Percentiles rank a stretch among this genome's conserved stretches.
These are phyloP conservation scores for Cyprinodon diabolis DNA, from an alignment of 2,797 vertebrate genomes.

Conservation along the genomic window DNA sequence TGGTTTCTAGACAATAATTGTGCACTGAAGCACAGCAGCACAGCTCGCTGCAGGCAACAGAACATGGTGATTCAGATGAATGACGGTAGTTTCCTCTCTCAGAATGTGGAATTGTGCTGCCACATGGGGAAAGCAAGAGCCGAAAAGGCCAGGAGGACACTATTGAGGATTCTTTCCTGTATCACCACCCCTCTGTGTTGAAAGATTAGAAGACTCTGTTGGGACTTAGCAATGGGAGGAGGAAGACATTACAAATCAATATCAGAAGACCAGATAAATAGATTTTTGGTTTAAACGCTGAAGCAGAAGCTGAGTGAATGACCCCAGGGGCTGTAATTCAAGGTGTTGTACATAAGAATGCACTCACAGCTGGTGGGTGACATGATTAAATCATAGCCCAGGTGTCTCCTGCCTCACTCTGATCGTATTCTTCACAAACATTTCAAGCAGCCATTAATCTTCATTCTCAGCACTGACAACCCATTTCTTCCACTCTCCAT, in stretches of 20 bases:
- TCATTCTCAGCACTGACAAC: constrained; percentile 27
- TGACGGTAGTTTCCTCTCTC: constrained; percentile 21
- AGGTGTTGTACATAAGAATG: constrained; percentile 64
- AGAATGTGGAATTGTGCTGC: constrained; percentile 22
- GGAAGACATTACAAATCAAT: constrained; percentile 63
- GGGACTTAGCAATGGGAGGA: not conserved
- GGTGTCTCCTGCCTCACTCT: constrained; percentile 31
- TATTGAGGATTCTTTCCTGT: constrained; percentile 18
- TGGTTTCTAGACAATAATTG: constrained; percentile 31
- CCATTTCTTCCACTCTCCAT: constrained; percentile 59
- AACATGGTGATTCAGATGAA: constrained; percentile 30
- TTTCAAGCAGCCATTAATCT: constrained; percentile 66
- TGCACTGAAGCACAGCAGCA: constrained; percentile 29
- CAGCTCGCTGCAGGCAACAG: constrained; percentile 13
- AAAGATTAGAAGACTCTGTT: constrained; percentile 27
- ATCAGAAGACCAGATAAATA: constrained; percentile 64
- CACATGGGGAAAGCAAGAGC: constrained; percentile 17
- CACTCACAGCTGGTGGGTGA: constrained; percentile 47
- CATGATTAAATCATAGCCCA: constrained; percentile 55
- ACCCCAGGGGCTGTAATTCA: constrained; percentile 57
- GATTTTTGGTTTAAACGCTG: constrained; percentile 66
- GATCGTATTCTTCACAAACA: constrained; percentile 55
- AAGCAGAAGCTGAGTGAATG: constrained; percentile 52
- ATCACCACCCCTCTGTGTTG: constrained; percentile 30
- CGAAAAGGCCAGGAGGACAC: constrained; percentile 14